phyloP scores from a whole-genome alignment of 1,140 invertebrate genomes.

The Drosophila gunungcola region DNA sequence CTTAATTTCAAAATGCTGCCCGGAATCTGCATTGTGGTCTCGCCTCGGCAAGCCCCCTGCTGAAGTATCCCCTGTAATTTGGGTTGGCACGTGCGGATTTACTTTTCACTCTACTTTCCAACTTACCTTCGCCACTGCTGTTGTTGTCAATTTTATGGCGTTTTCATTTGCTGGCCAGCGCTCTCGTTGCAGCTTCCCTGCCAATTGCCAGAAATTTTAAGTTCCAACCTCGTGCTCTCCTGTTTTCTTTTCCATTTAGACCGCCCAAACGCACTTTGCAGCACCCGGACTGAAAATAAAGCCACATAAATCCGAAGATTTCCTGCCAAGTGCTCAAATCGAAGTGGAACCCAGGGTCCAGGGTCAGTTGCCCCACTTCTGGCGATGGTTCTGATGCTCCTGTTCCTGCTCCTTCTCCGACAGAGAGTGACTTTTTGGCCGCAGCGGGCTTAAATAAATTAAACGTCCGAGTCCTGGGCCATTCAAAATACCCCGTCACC shows the following conservation, averaged over 20 bases:
- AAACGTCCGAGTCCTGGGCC: slow-evolving; percentile 40
- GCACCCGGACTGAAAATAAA: slow-evolving; percentile 55
- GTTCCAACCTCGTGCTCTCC: not conserved
- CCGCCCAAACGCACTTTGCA: slow-evolving; percentile 45
- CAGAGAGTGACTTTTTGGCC: slow-evolving; percentile 54
- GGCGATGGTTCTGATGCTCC: not conserved
- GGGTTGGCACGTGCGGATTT: slow-evolving; percentile 49
- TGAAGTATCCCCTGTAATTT: slow-evolving; percentile 27
- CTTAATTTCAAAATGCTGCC: slow-evolving; percentile 41
- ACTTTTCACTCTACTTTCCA: slow-evolving; percentile 47
- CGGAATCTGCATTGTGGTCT: slow-evolving; percentile 50
- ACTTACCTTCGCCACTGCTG: slow-evolving; percentile 47
- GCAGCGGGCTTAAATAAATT: slow-evolving; percentile 63
- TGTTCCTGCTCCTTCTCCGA: not conserved
- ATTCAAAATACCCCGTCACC: slow-evolving; percentile 42
- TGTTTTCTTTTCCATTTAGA: not conserved
- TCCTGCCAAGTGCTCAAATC: slow-evolving; percentile 61
- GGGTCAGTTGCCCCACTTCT: slow-evolving; percentile 28
- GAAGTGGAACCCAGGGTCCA: slow-evolving; percentile 49
- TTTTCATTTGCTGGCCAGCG: slow-evolving; percentile 43
- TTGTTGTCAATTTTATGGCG: slow-evolving; percentile 55
- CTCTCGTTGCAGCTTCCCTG: slow-evolving; percentile 27
- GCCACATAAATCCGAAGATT: slow-evolving; percentile 74
- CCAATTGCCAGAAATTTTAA: slow-evolving; percentile 46
- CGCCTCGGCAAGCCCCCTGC: slow-evolving; percentile 6